Evolutionary conservation across 2,888 invertebrate genomes (phyloP).

Genomic region (Neuroscelio doddi): DNA sequence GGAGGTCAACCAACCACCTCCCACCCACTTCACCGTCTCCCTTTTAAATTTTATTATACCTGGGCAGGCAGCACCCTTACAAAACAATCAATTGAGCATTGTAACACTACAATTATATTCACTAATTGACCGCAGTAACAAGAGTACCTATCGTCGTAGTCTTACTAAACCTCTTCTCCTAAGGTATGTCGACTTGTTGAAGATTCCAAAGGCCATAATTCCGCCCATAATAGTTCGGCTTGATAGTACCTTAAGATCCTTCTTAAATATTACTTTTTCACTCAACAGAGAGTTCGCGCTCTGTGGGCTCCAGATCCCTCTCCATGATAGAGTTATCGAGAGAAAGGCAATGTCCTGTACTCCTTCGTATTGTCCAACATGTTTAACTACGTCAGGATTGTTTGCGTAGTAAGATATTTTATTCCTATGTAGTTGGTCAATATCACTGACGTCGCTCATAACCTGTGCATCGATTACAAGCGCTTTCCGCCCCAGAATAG

Average conservation of each 20-base stretch:
- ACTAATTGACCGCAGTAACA: background rate
- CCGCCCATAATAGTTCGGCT: constrained; percentile 21
- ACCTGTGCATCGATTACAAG: constrained; percentile 63
- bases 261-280: background rate
- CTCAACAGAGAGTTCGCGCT: constrained; percentile 13
- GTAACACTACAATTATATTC: background rate
- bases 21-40: background rate
- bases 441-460: no score
- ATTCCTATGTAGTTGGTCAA: no score
- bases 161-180: no score
- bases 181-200: constrained; percentile 20
- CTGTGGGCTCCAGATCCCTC: constrained; percentile 36
- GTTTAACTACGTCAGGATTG: no score
- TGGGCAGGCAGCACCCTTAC: background rate
- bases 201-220: constrained; percentile 6
- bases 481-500: constrained; percentile 42
- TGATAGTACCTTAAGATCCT: constrained; percentile 23
- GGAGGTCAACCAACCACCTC: background rate
- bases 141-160: no score
- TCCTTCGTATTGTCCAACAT: no score
- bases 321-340: constrained; percentile 27
- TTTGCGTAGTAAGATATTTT: no score
- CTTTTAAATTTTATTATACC: background rate
- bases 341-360: background rate
- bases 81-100: background rate